Conservation (phyloP, 2,888 invertebrate genomes). For the Pristionchus mayeri region DNA sequence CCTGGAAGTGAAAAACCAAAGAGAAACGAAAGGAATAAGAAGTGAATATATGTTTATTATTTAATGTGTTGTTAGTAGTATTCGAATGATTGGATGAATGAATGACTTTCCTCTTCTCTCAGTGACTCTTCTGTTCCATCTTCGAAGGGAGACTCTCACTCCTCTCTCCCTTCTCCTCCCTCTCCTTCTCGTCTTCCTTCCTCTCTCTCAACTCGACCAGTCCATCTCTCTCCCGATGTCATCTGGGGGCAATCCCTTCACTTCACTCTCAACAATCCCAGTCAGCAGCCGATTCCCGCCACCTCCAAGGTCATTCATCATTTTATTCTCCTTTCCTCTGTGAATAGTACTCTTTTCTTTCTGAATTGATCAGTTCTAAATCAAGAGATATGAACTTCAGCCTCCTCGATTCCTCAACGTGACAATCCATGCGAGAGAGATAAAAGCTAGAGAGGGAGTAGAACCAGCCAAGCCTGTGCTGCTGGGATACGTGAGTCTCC, state of each 20-base stretch:
- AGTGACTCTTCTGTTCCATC: conserved; percentile 7
- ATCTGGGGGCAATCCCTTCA: conserved; percentile 74
- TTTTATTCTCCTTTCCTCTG: background rate
- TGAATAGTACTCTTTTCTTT: background rate
- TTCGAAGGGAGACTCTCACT: background rate
- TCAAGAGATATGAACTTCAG: background rate
- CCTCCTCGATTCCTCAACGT: conserved; percentile 64
- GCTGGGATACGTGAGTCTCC: conserved; percentile 64
- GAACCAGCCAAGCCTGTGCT: conserved; percentile 59
- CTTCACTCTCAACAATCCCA: conserved; percentile 57
- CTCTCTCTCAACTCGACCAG: conserved; percentile 51
- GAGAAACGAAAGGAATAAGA: conserved; percentile 7
- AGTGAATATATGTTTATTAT: background rate
- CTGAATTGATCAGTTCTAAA: no score
- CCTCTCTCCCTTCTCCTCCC: background rate
- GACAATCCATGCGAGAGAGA: conserved; percentile 65
- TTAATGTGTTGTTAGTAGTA: no score
- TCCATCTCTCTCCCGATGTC: conserved; percentile 56
- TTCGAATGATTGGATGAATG: no score
- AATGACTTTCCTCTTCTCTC: no score
- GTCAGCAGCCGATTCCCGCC: background rate
- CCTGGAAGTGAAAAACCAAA: conserved; percentile 29
- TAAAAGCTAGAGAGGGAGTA: conserved; percentile 25
- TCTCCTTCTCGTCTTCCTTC: conserved; percentile 13
- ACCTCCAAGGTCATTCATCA: conserved; percentile 17